Evolutionary conservation across 2,797 vertebrate genomes (phyloP), one percentile per base, ranked within the genome.

Genomic region (Micropoecilia bifurca): DNA sequence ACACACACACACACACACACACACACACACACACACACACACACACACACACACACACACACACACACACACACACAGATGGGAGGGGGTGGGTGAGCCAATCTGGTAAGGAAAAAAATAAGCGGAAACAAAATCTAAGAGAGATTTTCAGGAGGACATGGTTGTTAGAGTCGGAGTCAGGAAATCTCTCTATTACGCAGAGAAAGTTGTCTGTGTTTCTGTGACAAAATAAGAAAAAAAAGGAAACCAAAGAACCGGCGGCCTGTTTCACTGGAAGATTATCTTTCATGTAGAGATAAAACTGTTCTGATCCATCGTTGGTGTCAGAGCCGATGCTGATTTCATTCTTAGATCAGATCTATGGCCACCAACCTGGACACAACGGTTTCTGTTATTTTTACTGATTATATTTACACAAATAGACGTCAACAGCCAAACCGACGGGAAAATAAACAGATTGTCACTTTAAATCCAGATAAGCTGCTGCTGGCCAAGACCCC

Each of bases 1-100:
- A 72, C 74, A 33, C 61, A 75, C 76, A 74, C 73, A 33, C 57
- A 16, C 13, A 61, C 57, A 30, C 57, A 30, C 41, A 3, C 41
- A 43, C 66, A 14, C 66, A 13, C 63, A 1, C 75, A 79, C 84
- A 74, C 78, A 78, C 68, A 79, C 77, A 57, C 80, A 83, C 80
- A 84, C 87, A 85, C 86, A 93, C 33, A 8, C 61, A 36, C 59
- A 63, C 59, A 63, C 57, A 8, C n/a, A 30, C 14, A 73, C 53
- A 81, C 76, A 50, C 50, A 46, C 75, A 78, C 84, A 76, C 80
- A 78, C 68, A 84, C 87, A 85, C 86, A 93, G 86, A 92, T 86
- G 85, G 93, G 88, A 87, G 89, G 85, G 87, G 90, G 88, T 82
- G 87, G 88, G 89, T 83, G 81, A 85, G 74, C 77, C 90, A 91